Evolutionary conservation across 1,140 invertebrate genomes (phyloP).

Genomic region (Drosophila pandora): DNA sequence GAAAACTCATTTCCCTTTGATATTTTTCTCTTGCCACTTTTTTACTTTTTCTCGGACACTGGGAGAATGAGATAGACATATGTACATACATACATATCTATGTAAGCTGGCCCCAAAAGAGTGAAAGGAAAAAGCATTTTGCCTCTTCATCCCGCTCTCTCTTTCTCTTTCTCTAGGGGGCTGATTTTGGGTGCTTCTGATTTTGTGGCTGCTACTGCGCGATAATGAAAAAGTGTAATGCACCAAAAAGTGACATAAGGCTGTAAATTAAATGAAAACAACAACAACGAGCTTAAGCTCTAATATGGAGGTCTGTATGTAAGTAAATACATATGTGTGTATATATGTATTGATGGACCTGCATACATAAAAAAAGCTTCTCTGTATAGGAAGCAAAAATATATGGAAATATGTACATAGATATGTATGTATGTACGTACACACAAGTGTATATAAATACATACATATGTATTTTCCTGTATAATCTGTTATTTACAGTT

Average conservation of each 20-base stretch:
- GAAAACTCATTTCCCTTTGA: constrained; percentile 83
- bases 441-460: background rate
- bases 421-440: constrained; percentile 14
- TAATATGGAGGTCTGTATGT: constrained; percentile 20
- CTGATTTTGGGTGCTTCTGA: constrained; percentile 33
- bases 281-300: constrained; percentile 56
- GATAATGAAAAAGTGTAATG: constrained; percentile 82
- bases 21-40: constrained; percentile 48
- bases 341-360: constrained; percentile 14
- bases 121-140: constrained; percentile 7
- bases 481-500: constrained; percentile 69
- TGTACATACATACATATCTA: constrained; percentile 4
- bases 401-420: constrained; percentile 10
- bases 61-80: constrained; percentile 23
- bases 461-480: constrained; percentile 7
- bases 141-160: background rate
- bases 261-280: constrained; percentile 79
- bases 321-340: constrained; percentile 10
- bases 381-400: constrained; percentile 4
- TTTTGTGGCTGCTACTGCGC: constrained; percentile 46
- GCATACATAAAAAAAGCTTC: constrained; percentile 8
- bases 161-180: constrained; percentile 15
- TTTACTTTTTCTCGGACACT: constrained; percentile 35
- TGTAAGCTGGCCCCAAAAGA: constrained; percentile 2
- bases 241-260: constrained; percentile 80